Percentiles rank a stretch among this genome's conserved stretches.
Conservation (phyloP, 2,888 invertebrate species). For the Drosophila falleni region DNA sequence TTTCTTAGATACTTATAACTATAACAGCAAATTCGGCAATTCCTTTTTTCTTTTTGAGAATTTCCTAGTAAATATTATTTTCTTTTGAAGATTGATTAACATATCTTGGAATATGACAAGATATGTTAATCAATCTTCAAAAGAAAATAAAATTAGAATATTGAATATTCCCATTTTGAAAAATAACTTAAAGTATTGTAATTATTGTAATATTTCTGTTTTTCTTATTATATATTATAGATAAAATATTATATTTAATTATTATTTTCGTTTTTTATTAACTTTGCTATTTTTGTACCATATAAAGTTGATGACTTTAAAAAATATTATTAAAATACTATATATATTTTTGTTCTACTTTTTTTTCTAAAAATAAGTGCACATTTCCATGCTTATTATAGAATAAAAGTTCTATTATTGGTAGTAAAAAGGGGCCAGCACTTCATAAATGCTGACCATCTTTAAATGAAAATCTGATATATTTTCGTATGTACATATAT, state of each 20-base stretch:
- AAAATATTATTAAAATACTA: background rate
- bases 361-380: background rate
- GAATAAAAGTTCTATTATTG: slow-evolving; percentile 15
- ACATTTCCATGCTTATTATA: background rate
- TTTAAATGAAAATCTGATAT: background rate
- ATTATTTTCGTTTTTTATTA: background rate
- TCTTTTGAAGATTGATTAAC: too few relatives aligned
- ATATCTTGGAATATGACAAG: too few relatives aligned
- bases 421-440: slow-evolving; percentile 18
- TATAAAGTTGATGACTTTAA: background rate
- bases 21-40: background rate
- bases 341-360: slow-evolving; percentile 6
- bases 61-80: too few relatives aligned
- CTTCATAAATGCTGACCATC: slow-evolving; percentile 8
- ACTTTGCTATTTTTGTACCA: background rate
- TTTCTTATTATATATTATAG: background rate
- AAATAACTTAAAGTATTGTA: background rate
- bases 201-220: background rate
- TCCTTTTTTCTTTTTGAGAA: too few relatives aligned
- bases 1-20: slow-evolving; percentile 1
- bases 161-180: background rate
- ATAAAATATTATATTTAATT: background rate
- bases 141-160: too few relatives aligned
- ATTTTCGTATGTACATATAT: background rate
- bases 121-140: too few relatives aligned